phyloP scores from a whole-genome alignment of 2,888 invertebrate species.

The Eupeodes latifasciatus region DNA sequence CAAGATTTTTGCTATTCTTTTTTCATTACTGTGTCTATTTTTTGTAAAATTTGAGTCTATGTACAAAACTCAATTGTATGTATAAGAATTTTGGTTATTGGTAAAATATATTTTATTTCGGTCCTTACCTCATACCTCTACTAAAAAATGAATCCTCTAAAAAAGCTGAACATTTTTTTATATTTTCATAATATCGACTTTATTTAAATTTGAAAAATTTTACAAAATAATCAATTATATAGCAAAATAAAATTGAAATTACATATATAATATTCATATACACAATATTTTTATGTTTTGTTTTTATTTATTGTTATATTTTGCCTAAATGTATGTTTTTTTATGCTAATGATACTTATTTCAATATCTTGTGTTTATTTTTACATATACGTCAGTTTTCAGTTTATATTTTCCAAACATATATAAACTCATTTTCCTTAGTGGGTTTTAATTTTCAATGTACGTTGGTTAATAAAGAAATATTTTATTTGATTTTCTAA shows the following conservation, averaged over 20 bases:
- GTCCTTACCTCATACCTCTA: too few relatives aligned
- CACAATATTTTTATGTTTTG: slow-evolving; percentile 59
- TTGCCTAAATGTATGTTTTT: slow-evolving; percentile 43
- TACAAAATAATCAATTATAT: slow-evolving; percentile 74
- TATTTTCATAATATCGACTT: slow-evolving; percentile 71
- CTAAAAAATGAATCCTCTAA: not conserved
- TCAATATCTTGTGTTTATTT: slow-evolving; percentile 49
- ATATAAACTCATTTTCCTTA: slow-evolving; percentile 45
- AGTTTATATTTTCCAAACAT: slow-evolving; percentile 17
- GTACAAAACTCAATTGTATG: too few relatives aligned
- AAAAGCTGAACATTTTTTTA: not conserved
- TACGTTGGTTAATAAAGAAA: not conserved
- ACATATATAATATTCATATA: slow-evolving; percentile 73
- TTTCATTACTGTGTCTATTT: too few relatives aligned
- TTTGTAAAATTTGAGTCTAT: too few relatives aligned
- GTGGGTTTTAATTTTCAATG: slow-evolving; percentile 1
- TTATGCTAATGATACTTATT: slow-evolving; percentile 49
- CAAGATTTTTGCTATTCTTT: too few relatives aligned
- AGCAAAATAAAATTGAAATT: slow-evolving; percentile 73
- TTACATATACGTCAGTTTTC: slow-evolving; percentile 45
- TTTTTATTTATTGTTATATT: slow-evolving; percentile 34
- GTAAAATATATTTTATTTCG: too few relatives aligned
- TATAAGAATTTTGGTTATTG: too few relatives aligned
- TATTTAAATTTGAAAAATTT: slow-evolving; percentile 73
- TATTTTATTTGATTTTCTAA: slow-evolving; percentile 2